Percentiles rank a stretch among this genome's conserved stretches.
These are phyloP conservation scores for Calephelis perditalis DNA, from an alignment of 2,888 invertebrate species.

Conservation along the genomic window DNA sequence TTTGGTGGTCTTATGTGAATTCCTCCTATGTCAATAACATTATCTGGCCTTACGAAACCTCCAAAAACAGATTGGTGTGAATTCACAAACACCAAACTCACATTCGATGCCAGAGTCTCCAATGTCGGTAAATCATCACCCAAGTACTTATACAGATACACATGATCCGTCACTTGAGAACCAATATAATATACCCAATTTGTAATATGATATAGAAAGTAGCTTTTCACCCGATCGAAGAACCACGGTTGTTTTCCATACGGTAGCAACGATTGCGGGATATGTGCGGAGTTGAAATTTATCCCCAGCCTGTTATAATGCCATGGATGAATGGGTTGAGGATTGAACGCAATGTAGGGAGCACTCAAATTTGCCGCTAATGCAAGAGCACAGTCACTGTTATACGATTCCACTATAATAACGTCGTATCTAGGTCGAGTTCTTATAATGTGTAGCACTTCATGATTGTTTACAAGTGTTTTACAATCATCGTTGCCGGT, in stretches of 20 bases:
- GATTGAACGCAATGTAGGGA: slow-evolving; percentile 79
- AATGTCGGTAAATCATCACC: slow-evolving; percentile 76
- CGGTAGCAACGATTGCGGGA: slow-evolving; percentile 59
- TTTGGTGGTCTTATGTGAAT: slow-evolving; percentile 74
- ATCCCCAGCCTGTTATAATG: slow-evolving; percentile 67
- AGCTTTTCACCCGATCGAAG: slow-evolving; percentile 62
- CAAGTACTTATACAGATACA: slow-evolving; percentile 65
- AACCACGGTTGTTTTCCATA: slow-evolving; percentile 69
- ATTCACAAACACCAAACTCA: slow-evolving; percentile 80
- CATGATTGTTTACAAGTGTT: slow-evolving; percentile 67
- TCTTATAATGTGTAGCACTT: slow-evolving; percentile 70
- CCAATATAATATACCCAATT: slow-evolving; percentile 70
- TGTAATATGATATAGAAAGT: slow-evolving; percentile 56
- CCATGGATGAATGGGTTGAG: slow-evolving; percentile 77
- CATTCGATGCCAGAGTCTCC: slow-evolving; percentile 73
- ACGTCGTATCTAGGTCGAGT: slow-evolving; percentile 81
- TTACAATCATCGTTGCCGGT: slow-evolving; percentile 71
- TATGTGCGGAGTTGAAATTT: slow-evolving; percentile 71
- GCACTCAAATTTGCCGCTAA: slow-evolving; percentile 82
- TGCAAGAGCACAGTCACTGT: slow-evolving; percentile 84
- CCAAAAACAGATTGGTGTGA: slow-evolving; percentile 81
- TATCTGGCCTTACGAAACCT: slow-evolving; percentile 75
- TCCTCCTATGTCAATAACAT: slow-evolving; percentile 82
- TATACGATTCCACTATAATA: slow-evolving; percentile 84
- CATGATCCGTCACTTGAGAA: slow-evolving; percentile 65